A percentile compares a stretch with the other conserved stretches of the same genome.
Evolutionary conservation across 1,140 invertebrate genomes (phyloP).

Genomic region (Drosophila kikkawai): DNA sequence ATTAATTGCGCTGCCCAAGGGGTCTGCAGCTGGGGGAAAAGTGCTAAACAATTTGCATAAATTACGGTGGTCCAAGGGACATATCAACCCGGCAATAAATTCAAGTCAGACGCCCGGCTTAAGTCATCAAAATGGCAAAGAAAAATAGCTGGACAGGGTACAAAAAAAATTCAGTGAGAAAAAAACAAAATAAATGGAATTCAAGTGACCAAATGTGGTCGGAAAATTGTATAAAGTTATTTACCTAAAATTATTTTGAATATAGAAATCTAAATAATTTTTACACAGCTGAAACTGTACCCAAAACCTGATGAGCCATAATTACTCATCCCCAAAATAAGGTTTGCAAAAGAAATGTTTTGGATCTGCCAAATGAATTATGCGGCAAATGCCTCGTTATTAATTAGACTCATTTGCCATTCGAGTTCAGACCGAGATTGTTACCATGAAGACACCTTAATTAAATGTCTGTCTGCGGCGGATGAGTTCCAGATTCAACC

Average conservation of each 20-base stretch:
- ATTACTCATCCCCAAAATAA: conserved; percentile 24
- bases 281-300: neutral
- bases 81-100: conserved; percentile 71
- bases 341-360: conserved; percentile 9
- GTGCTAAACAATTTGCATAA: conserved; percentile 77
- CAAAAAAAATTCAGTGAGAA: conserved; percentile 9
- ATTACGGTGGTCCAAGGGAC: conserved; percentile 47
- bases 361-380: conserved; percentile 63
- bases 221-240: neutral
- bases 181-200: conserved; percentile 20
- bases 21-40: conserved; percentile 9
- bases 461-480: conserved; percentile 78
- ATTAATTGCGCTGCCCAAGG: conserved; percentile 62
- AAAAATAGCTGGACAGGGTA: conserved; percentile 32
- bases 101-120: conserved; percentile 63
- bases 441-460: conserved; percentile 83
- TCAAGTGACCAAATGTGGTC: conserved; percentile 9
- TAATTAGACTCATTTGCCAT: conserved; percentile 84
- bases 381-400: conserved; percentile 83
- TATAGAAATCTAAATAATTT: neutral
- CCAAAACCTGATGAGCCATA: neutral
- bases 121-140: conserved; percentile 68
- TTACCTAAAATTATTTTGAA: neutral
- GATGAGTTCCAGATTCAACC: conserved; percentile 55
- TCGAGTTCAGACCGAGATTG: conserved; percentile 58